phyloP scores from a whole-genome alignment of 2,888 invertebrate species.

The Mesochorus sp. region DNA sequence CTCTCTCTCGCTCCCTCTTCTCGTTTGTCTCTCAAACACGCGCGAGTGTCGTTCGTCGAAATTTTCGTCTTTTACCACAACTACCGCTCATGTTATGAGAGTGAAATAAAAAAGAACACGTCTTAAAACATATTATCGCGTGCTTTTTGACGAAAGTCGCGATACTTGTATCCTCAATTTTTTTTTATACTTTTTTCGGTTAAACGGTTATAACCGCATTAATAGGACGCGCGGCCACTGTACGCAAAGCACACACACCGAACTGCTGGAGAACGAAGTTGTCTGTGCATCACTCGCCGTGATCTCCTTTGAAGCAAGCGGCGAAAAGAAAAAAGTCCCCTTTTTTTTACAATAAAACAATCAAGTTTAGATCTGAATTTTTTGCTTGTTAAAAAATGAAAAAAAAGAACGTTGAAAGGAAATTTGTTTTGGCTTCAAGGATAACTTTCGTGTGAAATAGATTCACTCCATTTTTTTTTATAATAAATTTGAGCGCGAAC shows the following conservation, averaged over 20 bases:
- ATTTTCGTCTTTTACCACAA: slow-evolving; percentile 34
- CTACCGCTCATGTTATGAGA: slow-evolving; percentile 56
- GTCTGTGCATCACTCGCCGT: slow-evolving; percentile 63
- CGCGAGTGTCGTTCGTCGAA: slow-evolving; percentile 39
- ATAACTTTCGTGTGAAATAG: too few species aligned
- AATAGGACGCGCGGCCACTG: slow-evolving; percentile 76
- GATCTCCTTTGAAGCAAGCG: slow-evolving; percentile 13
- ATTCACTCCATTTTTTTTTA: too few species aligned
- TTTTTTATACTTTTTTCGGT: slow-evolving; percentile 52
- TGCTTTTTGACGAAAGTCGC: background rate
- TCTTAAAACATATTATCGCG: slow-evolving; percentile 47
- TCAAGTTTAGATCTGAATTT: too few species aligned
- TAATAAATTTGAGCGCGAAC: too few species aligned
- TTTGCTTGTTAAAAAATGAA: too few species aligned
- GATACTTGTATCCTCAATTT: too few species aligned
- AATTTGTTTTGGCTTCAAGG: too few species aligned
- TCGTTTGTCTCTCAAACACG: slow-evolving; percentile 36
- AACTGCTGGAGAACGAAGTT: slow-evolving; percentile 66
- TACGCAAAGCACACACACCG: slow-evolving; percentile 51
- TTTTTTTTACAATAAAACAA: too few species aligned
- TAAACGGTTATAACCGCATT: slow-evolving; percentile 72
- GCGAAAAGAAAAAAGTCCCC: slow-evolving; percentile 16
- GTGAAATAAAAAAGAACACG: slow-evolving; percentile 16
- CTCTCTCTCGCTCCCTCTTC: too few species aligned
- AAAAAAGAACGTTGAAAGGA: too few species aligned